Base-by-base conservation (phyloP, 2,113 vertebrate species). In the Sakesphorus luctuosus region DNA sequence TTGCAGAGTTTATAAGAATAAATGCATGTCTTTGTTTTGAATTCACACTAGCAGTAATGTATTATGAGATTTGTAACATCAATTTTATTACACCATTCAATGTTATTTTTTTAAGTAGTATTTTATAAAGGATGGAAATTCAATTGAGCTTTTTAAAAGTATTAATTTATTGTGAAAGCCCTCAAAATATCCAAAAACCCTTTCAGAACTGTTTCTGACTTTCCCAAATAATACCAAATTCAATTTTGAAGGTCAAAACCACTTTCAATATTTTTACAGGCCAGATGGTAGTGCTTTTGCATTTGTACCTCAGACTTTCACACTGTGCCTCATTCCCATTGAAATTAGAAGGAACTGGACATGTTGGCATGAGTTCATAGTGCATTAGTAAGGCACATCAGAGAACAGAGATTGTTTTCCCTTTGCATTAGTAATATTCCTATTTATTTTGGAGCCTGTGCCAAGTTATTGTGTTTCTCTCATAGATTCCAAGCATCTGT, bases 291-390 rank as follows among this genome's bases (percentile, higher is more conserved):
- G 85, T 77, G 55, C 24, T 84, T 93, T 88, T 9, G 2, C 47
- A 71, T 92, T 93, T 90, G 68, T 94, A 86, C 72, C 43, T 96
- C 75, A 50, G 23, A 74, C 16, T 84, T 80, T 83, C 85, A 88
- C 5, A 81, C 85, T 92, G 94, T 67, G 72, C 44, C 35, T 92
- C 59, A 81, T 90, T 93, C 92, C 88, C 86, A 78, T 3, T 67
- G 94, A 95, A 95, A 95, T 92, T 74, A 77, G 33, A 84, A 84
- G 47, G 47, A 71, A 69, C 75, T 75, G 86, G 75, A 47, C 56
- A 81, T 81, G 59, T 96, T 93, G 91, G 69, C 82, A 49, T 38
- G 50, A 84, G 52, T 71, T 84, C 83, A 50, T 24, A 84, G 33
- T n/a, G n/a, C 58, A 63, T 46, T 77, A 69, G 18, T 61, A 72